Conservation (phyloP, 35 echinoderm and acorn worm genomes). For the Diadema setosum region DNA sequence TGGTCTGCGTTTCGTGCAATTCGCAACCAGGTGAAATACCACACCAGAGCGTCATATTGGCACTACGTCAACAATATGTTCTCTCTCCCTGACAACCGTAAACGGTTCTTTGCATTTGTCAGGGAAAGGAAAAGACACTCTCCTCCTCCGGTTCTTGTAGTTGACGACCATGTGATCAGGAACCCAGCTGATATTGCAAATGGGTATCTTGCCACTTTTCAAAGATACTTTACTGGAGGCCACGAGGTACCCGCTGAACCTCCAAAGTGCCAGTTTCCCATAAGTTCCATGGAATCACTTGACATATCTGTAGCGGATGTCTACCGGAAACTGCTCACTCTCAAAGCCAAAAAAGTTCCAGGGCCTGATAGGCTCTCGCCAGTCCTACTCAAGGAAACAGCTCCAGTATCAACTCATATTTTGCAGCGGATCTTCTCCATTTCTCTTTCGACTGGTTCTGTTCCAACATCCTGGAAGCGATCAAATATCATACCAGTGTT, state of each 20-base stretch:
- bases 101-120: constrained; percentile 27
- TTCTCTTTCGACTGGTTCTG: neutral
- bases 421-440: neutral
- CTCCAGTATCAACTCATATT: neutral
- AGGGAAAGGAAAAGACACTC: too few relatives aligned
- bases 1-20: neutral
- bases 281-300: neutral
- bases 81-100: neutral
- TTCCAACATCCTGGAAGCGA: constrained; percentile 13
- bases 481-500: neutral
- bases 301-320: neutral
- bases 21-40: neutral
- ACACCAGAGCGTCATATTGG: constrained; percentile 2
- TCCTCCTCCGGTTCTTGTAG: constrained; percentile 7
- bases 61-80: neutral
- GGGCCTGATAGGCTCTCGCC: neutral
- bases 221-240: neutral
- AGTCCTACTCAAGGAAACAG: neutral
- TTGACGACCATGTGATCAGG: neutral
- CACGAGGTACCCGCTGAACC: neutral
- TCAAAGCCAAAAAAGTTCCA: neutral
- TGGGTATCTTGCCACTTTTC: neutral
- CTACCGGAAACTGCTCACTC: neutral
- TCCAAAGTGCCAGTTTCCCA: neutral
- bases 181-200: constrained; percentile 13